Conservation (phyloP, 2,797 vertebrate species). For the Lagorchestes hirsutus region DNA sequence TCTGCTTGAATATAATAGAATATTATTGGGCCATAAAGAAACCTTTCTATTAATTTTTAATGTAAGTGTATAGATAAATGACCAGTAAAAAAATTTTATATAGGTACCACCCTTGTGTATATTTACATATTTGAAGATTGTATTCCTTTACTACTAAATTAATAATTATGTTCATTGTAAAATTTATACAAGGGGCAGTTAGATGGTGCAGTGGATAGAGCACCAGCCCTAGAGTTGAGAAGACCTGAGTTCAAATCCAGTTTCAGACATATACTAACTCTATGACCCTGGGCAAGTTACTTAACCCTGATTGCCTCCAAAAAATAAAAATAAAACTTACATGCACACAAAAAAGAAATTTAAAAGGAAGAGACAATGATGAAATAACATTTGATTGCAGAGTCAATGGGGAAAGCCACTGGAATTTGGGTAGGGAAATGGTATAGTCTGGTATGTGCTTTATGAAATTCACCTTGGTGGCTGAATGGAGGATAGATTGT, state of each 20-base stretch:
- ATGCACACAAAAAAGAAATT: background rate
- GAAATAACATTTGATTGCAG: background rate
- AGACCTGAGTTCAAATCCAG: background rate
- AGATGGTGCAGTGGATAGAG: background rate
- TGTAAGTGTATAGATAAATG: background rate
- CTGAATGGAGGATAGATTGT: background rate
- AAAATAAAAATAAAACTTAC: background rate
- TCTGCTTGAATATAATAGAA: background rate
- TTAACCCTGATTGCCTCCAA: background rate
- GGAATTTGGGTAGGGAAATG: background rate
- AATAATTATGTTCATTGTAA: background rate
- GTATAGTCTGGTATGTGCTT: background rate
- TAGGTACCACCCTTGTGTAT: background rate
- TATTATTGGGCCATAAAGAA: background rate
- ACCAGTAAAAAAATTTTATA: background rate
- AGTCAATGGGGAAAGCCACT: background rate
- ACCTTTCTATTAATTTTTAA: background rate
- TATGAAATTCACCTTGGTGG: background rate
- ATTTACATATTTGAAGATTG: background rate
- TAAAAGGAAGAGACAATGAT: background rate
- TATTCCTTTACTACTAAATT: background rate
- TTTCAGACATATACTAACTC: background rate
- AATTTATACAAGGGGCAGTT: background rate
- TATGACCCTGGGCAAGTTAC: background rate
- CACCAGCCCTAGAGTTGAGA: background rate